phyloP scores from a whole-genome alignment of 1,140 invertebrate genomes.

The Bombus superbus region DNA sequence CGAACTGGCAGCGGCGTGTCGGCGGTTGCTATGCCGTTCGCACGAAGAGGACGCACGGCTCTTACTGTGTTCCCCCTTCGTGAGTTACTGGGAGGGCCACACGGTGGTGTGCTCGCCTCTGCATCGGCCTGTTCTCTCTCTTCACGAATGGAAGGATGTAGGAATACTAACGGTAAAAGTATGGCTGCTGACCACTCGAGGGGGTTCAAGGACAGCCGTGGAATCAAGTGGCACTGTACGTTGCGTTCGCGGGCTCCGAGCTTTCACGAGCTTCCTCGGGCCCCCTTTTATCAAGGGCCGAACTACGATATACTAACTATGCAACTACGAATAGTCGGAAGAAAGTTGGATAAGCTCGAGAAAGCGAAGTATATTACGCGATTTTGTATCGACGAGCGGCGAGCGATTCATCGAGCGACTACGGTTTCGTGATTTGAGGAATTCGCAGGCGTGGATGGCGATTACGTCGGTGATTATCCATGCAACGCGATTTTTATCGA shows the following conservation, averaged over 20 bases:
- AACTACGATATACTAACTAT: background rate
- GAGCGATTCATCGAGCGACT: background rate
- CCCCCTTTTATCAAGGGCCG: background rate
- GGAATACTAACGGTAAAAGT: conserved; percentile 82
- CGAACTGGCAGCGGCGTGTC: conserved; percentile 52
- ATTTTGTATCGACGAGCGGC: too few relatives aligned
- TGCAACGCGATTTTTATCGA: background rate
- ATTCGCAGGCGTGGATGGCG: background rate
- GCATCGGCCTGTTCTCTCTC: conserved; percentile 52
- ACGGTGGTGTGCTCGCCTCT: conserved; percentile 34
- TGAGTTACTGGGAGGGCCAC: conserved; percentile 60
- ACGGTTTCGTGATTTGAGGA: background rate
- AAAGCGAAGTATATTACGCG: background rate
- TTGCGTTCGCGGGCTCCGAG: conserved; percentile 39
- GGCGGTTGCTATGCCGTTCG: conserved; percentile 65
- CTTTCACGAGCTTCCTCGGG: conserved; percentile 23
- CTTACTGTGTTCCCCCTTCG: conserved; percentile 55
- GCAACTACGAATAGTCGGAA: too few relatives aligned
- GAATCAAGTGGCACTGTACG: conserved; percentile 51
- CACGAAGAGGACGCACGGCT: conserved; percentile 56
- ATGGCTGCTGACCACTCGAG: conserved; percentile 70
- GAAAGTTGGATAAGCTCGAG: background rate
- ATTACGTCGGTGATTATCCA: background rate
- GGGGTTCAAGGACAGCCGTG: conserved; percentile 77
- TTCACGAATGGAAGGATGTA: conserved; percentile 78